A percentile compares a stretch with the other conserved stretches of the same genome.
phyloP scores from a whole-genome alignment of 2,888 invertebrate species.

The Apodemia mormo region DNA sequence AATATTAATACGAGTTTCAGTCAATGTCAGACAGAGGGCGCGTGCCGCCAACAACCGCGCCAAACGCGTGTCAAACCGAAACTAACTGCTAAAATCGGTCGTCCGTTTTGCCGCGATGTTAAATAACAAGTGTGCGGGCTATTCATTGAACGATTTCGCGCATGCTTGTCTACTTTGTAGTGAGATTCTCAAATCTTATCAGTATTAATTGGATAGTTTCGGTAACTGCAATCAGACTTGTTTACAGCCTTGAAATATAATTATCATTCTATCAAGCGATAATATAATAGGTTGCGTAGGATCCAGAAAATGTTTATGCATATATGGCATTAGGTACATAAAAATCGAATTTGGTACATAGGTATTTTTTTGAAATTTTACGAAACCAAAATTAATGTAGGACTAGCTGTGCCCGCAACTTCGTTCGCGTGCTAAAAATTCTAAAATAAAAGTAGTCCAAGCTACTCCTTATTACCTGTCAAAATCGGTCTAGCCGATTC shows the following conservation, averaged over 20 bases:
- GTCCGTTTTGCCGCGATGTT: conserved; percentile 48
- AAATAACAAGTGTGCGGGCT: conserved; percentile 52
- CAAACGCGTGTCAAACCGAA: conserved; percentile 58
- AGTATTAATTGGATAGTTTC: conserved; percentile 32
- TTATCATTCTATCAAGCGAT: conserved; percentile 37
- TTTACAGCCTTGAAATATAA: conserved; percentile 37
- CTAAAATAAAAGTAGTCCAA: no score
- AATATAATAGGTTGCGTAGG: conserved; percentile 27
- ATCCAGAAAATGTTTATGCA: not conserved
- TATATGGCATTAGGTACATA: not conserved
- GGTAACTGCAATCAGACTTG: conserved; percentile 27
- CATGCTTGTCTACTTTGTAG: conserved; percentile 46
- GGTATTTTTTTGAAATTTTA: no score
- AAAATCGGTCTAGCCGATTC: no score
- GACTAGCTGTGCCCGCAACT: no score
- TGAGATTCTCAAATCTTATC: conserved; percentile 50
- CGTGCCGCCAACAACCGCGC: conserved; percentile 46
- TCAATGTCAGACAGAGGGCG: conserved; percentile 58
- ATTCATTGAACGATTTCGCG: conserved; percentile 61
- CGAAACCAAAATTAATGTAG: no score
- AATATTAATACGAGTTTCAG: conserved; percentile 61
- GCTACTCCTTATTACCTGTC: no score
- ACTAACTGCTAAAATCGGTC: conserved; percentile 52
- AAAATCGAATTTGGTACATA: no score
- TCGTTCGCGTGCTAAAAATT: no score